Evolutionary conservation across 2,113 vertebrate genomes (phyloP), one percentile per base, ranked within the genome.

Genomic region (Egretta garzetta): DNA sequence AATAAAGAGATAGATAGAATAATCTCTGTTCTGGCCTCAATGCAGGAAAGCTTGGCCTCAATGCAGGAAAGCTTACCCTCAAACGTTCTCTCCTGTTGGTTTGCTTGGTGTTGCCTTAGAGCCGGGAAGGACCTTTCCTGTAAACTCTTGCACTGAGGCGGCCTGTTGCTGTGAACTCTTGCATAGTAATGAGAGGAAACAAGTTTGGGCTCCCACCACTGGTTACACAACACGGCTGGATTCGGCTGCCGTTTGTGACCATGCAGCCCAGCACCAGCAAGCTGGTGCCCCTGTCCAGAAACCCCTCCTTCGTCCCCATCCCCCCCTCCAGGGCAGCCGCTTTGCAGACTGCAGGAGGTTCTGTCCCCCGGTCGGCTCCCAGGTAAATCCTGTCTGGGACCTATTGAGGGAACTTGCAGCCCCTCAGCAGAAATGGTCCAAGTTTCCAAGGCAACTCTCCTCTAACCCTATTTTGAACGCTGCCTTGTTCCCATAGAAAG

Each of bases 111-210:
- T 83, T 82, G 93, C 86, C 53, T 85, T 90, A 3, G 10, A 73
- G 74, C 62, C 6, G 11, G 62, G 88, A 74, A 93, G 77, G 81
- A 52, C 87, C 74, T 83, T 96, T 91, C 63, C 63, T 73, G 90
- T 83, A 76, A 96, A 73, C 84, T 87, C 56, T 66, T 49, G 79
- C 89, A 85, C 87, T 90, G 94, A 97, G 74, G 89, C 80, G 84
- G 93, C 81, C 94, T 96, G 96, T 95, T 14, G 22, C 28, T 93
- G 87, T 96, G 91, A 94, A 41, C 91, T 90, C 91, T 93, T 85
- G 83, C 89, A 97, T 92, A 93, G 90, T 67, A 94, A 95, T 97
- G 80, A 91, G 86, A 93, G 88, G 88, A 92, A 97, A 86, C 91
- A 95, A 88, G 83, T 92, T 81, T 74, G 87, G 84, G 77, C 89